Conservation (phyloP, 2,797 vertebrate species). For the Gobio occitaniae region DNA sequence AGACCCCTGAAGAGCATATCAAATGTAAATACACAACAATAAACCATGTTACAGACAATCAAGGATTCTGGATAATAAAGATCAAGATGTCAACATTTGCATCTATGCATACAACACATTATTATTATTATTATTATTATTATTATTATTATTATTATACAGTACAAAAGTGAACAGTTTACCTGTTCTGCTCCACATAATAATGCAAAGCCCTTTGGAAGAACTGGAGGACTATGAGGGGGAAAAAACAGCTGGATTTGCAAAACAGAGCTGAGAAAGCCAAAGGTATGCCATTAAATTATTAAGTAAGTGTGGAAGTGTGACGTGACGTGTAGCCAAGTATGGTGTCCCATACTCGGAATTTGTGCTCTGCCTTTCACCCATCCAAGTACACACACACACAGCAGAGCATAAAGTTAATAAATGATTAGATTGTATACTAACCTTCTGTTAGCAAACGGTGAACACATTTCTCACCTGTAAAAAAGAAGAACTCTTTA, state of each 20-base stretch:
- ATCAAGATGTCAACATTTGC: background rate
- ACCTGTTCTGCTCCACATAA: constrained; percentile 87
- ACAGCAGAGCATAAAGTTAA: no score
- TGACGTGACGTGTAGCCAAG: no score
- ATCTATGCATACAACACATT: background rate
- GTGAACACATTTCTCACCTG: constrained; percentile 86
- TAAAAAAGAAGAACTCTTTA: constrained; percentile 30
- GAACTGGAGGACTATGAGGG: constrained; percentile 84
- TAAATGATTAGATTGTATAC: constrained; percentile 43
- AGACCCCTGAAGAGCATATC: constrained; percentile 74
- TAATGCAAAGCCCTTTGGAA: constrained; percentile 81
- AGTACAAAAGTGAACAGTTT: constrained; percentile 45
- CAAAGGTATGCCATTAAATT: background rate
- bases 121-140: no score
- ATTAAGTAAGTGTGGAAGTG: no score
- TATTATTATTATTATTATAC: no score
- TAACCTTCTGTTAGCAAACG: constrained; percentile 86
- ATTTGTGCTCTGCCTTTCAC: no score
- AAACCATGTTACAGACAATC: constrained; percentile 54
- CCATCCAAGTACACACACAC: no score
- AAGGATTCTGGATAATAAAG: background rate
- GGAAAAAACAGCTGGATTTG: background rate
- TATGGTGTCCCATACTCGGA: no score
- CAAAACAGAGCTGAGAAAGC: background rate
- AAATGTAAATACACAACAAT: constrained; percentile 38